phyloP scores from a whole-genome alignment of 2,797 vertebrate species.

The Schizothorax lantsangensis region DNA sequence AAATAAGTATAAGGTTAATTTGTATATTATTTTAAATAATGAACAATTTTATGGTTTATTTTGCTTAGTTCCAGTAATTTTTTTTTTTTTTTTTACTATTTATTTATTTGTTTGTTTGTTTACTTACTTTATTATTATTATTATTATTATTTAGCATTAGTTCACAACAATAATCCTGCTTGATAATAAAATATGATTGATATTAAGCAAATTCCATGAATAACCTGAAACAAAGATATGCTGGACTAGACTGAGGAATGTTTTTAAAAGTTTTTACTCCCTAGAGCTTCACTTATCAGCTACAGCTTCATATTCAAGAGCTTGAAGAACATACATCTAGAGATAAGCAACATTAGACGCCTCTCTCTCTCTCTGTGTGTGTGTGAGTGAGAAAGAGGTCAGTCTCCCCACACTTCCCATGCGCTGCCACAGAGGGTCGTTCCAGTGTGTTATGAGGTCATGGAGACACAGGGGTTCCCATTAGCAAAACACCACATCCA shows the following conservation, averaged over 20 bases:
- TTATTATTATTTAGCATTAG: too few species aligned
- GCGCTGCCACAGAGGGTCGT: slow-evolving; percentile 6
- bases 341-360: slow-evolving; percentile 12
- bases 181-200: background rate
- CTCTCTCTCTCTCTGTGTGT: background rate
- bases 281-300: slow-evolving; percentile 20
- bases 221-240: background rate
- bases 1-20: too few species aligned
- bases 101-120: too few species aligned
- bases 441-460: slow-evolving; percentile 52
- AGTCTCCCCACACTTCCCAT: background rate
- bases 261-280: background rate
- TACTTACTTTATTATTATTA: too few species aligned
- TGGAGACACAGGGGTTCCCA: slow-evolving; percentile 50
- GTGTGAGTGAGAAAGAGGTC: slow-evolving; percentile 18
- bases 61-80: background rate
- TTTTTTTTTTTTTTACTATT: too few species aligned
- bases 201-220: slow-evolving; percentile 20
- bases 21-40: background rate
- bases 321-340: slow-evolving; percentile 20
- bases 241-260: background rate
- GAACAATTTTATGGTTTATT: background rate
- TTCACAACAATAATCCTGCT: background rate
- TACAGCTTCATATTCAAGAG: slow-evolving; percentile 10
- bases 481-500: slow-evolving; percentile 59